Evolutionary conservation across 2,888 invertebrate genomes (phyloP).

Genomic region (Leptopilina myrica): DNA sequence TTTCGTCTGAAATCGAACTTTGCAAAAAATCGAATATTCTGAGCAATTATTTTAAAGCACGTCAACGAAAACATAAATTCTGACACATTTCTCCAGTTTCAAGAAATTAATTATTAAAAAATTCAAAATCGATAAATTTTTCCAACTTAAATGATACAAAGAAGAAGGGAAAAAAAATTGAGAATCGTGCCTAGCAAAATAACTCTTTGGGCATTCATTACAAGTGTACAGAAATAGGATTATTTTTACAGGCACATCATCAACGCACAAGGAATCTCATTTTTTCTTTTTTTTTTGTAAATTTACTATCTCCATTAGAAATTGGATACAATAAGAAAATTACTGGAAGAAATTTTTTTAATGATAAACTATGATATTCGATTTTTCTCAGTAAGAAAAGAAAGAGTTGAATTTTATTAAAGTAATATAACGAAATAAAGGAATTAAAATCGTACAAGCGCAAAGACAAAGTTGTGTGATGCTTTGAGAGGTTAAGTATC

Average conservation of each 20-base stretch:
- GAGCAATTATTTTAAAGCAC: too few relatives aligned
- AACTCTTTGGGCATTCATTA: background rate
- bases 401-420: background rate
- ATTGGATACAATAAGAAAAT: conserved; percentile 27
- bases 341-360: background rate
- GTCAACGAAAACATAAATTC: background rate
- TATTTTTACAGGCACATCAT: conserved; percentile 26
- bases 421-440: background rate
- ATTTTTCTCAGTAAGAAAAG: background rate
- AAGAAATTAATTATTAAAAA: background rate
- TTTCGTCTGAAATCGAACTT: too few relatives aligned
- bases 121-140: background rate
- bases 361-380: background rate
- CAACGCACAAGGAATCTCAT: conserved; percentile 13
- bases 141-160: background rate
- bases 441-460: background rate
- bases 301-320: background rate
- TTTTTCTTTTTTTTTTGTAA: background rate
- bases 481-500: conserved; percentile 28
- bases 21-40: too few relatives aligned
- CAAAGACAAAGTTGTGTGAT: conserved; percentile 17
- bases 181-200: conserved; percentile 1
- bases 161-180: background rate
- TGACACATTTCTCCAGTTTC: background rate
- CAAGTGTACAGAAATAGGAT: conserved; percentile 40